Base-by-base conservation (phyloP, 2,888 invertebrate genomes). In the Chaitophorus viminalis region DNA sequence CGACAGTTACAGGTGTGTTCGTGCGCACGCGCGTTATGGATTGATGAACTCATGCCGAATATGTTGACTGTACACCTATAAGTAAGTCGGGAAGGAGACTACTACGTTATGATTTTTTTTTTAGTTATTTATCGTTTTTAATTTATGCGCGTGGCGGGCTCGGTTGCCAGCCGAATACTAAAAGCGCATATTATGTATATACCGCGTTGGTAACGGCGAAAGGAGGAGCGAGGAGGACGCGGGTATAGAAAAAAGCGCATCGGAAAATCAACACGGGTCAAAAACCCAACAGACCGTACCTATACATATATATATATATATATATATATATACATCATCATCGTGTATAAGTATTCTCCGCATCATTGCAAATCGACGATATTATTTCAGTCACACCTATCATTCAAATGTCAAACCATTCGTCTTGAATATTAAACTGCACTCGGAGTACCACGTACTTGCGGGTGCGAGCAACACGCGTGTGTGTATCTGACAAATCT, bases 351-450 rank as follows among this genome's bases (percentile, higher is more conserved):
- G 14, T 46, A 29, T 75, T 36, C 68, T 65, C n/a, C n/a, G 11
- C 33, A 4, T 21, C 83, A 21, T 39, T 39, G 60, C 54, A 79
- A 81, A 79, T 74, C 72, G 36, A 79, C 31, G 29, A n/a, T 65
- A 72, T 72, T 81, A 81, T 87, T 87, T 87, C 86, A 65, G 79
- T 87, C 86, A 81, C 86, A 81, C 79, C 86, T 79, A 79, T 74
- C 74, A 31, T 79, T 60, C 72, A 39, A 29, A 84, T 46, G 84
- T 84, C 76, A 78, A 72, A 79, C 78, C 8, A 36, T 74, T 29
- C 72, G 86, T 74, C 79, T 74, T 87, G 86, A 87, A 87, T 87
- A 87, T 65, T 81, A 74, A 77, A 39, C 29, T 29, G 21, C 60
- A 46, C 46, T 11, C 60, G 3, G 8, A 52, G 18, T 33, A n/a